Percentiles rank a stretch among this genome's conserved stretches.
Evolutionary conservation across 2,797 vertebrate genomes (phyloP).

Genomic region (Gambelia wislizenii): DNA sequence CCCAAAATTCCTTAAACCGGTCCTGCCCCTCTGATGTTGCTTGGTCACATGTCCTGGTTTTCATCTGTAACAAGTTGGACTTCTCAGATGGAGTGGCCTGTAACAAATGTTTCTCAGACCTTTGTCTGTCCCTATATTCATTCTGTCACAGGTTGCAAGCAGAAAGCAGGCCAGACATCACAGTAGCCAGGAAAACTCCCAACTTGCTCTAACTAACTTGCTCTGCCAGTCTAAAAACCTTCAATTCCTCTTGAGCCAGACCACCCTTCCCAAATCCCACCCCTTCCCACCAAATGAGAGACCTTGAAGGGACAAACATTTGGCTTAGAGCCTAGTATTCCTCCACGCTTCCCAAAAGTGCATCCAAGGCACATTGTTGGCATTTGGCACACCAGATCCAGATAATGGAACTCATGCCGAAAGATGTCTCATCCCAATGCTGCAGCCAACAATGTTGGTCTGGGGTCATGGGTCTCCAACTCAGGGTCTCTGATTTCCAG

Average conservation of each 20-base stretch:
- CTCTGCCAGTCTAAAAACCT: background rate
- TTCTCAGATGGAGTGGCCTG: too few species aligned
- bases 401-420: background rate
- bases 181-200: background rate
- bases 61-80: too few species aligned
- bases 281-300: background rate
- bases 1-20: too few species aligned
- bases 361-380: too few species aligned
- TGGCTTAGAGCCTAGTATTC: background rate
- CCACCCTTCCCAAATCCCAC: background rate
- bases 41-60: too few species aligned
- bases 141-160: too few species aligned
- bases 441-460: background rate
- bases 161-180: background rate
- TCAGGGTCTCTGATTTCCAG: background rate
- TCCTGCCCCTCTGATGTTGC: too few species aligned
- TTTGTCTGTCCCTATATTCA: too few species aligned
- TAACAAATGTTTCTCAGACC: too few species aligned
- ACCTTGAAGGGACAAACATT: background rate
- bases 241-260: background rate
- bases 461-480: background rate
- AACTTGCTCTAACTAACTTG: background rate
- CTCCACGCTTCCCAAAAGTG: background rate
- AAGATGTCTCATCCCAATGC: background rate
- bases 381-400: background rate